A percentile compares a stretch with the other conserved stretches of the same genome.
These are phyloP conservation scores for Phoxinus dragarum DNA, from an alignment of 2,797 vertebrate species.

Conservation along the genomic window DNA sequence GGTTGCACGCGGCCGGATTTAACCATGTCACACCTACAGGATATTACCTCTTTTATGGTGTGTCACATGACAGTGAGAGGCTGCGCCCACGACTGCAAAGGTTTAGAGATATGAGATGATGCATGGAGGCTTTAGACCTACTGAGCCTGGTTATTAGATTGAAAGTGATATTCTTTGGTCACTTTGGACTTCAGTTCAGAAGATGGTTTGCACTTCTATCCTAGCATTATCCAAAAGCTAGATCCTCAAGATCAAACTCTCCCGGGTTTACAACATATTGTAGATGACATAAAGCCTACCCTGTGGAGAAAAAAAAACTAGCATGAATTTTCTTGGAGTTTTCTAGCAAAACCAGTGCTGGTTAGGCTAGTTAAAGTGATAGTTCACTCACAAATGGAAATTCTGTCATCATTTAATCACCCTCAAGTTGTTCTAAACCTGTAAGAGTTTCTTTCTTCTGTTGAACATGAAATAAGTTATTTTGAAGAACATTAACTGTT, in stretches of 20 bases:
- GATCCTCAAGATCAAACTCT: conserved; percentile 1
- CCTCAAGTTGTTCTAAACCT: background rate
- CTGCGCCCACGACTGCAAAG: conserved; percentile 24
- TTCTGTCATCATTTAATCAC: background rate
- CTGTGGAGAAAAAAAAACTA: background rate
- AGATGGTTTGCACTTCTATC: background rate
- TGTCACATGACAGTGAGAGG: conserved; percentile 47
- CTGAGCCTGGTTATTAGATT: conserved; percentile 7
- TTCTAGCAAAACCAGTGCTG: background rate
- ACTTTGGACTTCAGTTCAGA: background rate
- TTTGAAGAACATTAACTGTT: background rate
- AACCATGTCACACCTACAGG: conserved; percentile 58
- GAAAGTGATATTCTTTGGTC: conserved; percentile 24
- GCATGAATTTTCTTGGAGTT: background rate
- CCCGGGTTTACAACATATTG: background rate
- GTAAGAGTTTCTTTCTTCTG: background rate
- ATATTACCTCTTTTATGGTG: conserved; percentile 58
- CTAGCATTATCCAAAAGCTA: background rate
- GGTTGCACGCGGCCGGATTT: conserved; percentile 50
- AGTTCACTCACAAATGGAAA: background rate
- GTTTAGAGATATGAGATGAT: conserved; percentile 39
- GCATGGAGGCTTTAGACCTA: conserved; percentile 9
- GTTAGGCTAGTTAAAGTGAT: background rate
- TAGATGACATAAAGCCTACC: background rate
- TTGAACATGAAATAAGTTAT: background rate